Percentiles rank a stretch among this genome's conserved stretches.
phyloP scores from a whole-genome alignment of 2,888 invertebrate species.

The Chorisops tibialis region DNA sequence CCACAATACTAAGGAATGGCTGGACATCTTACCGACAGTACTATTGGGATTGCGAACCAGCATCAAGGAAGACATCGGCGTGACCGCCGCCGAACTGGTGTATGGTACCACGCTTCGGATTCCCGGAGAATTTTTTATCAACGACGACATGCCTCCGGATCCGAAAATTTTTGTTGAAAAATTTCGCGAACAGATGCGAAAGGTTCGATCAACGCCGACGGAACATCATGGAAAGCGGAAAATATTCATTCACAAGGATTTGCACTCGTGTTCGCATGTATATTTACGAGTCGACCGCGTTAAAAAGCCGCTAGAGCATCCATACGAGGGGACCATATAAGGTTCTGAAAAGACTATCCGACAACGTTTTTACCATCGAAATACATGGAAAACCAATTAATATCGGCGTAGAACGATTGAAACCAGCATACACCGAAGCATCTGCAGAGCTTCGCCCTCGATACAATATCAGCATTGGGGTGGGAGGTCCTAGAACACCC shows the following conservation, averaged over 20 bases:
- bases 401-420: background rate
- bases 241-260: conserved; percentile 1
- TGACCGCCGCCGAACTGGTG: no score
- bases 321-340: conserved; percentile 21
- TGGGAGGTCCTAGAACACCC: no score
- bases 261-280: conserved; percentile 4
- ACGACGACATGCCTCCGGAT: conserved; percentile 7
- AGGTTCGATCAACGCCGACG: conserved; percentile 4
- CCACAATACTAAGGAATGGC: no score
- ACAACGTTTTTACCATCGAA: conserved; percentile 11
- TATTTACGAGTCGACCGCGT: background rate
- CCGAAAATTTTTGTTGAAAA: conserved; percentile 23
- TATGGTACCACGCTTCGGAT: no score
- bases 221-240: background rate
- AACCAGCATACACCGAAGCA: background rate
- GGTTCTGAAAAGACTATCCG: conserved; percentile 1
- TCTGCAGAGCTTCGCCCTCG: background rate
- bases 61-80: no score
- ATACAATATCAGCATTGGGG: no score
- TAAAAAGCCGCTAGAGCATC: conserved; percentile 6
- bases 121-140: no score
- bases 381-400: conserved; percentile 1
- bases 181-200: conserved; percentile 22
- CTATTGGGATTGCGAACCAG: no score
- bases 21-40: no score